Evolutionary conservation across 2,113 vertebrate genomes (phyloP).

Genomic region (Centrocercus urophasianus): DNA sequence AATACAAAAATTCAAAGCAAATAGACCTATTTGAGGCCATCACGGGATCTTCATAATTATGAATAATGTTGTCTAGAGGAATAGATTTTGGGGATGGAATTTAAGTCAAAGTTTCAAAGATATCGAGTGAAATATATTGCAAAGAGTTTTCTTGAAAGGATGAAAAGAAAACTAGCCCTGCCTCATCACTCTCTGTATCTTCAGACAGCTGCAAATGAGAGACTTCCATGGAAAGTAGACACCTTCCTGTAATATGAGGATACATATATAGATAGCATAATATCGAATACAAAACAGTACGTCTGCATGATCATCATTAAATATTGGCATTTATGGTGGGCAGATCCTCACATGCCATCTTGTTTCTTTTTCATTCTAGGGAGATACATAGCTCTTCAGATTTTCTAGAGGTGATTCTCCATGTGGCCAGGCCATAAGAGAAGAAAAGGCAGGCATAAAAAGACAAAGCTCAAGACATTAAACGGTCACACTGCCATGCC

Average conservation of each 20-base stretch:
- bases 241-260: background rate
- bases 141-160: slow-evolving; percentile 6
- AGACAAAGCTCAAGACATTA: background rate
- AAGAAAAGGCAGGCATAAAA: no score
- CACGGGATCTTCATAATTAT: background rate
- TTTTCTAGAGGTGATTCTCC: background rate
- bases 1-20: slow-evolving; percentile 13
- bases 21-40: background rate
- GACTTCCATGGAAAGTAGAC: background rate
- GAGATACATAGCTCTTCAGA: background rate
- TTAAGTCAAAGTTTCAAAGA: slow-evolving; percentile 16
- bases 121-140: background rate
- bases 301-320: background rate
- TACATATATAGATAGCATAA: background rate
- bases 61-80: background rate
- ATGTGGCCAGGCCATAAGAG: background rate
- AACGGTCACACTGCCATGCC: background rate
- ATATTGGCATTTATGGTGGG: background rate
- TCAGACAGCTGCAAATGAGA: background rate
- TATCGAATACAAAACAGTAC: background rate
- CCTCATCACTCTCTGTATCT: background rate
- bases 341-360: background rate
- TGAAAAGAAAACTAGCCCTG: background rate
- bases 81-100: background rate
- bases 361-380: background rate